These are phyloP conservation scores for Myotis findleyi DNA, from an alignment of 2,797 vertebrate genomes.

Conservation along the genomic window DNA sequence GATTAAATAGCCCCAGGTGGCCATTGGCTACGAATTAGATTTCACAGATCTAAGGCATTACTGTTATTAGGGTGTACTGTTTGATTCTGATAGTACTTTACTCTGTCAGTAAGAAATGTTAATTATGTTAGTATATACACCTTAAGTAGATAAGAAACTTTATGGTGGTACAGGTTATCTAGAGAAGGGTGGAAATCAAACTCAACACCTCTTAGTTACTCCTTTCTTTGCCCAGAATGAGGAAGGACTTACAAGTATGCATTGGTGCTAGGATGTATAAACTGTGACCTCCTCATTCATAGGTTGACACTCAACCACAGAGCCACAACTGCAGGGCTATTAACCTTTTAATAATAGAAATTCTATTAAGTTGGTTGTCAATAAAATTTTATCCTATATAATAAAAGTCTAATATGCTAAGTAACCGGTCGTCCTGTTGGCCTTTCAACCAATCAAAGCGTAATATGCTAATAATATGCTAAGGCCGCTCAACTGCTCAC, in stretches of 20 bases:
- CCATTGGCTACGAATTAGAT: background rate
- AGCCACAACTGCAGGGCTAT: too few relatives aligned
- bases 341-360: too few relatives aligned
- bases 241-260: background rate
- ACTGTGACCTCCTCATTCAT: too few relatives aligned
- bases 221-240: background rate
- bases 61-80: background rate
- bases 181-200: background rate
- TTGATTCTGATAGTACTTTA: background rate
- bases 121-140: background rate
- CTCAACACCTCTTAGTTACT: background rate
- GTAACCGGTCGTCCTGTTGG: too few relatives aligned
- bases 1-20: background rate
- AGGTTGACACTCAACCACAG: too few relatives aligned
- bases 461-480: too few relatives aligned
- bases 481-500: too few relatives aligned
- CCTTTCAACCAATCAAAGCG: too few relatives aligned
- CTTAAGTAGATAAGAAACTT: background rate
- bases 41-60: background rate
- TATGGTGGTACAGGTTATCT: background rate
- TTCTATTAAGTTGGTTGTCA: too few relatives aligned
- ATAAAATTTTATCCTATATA: too few relatives aligned
- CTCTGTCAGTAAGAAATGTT: constrained; percentile 8
- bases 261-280: background rate
- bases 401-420: too few relatives aligned